Percentiles rank a stretch among this genome's conserved stretches.
These are phyloP conservation scores for Podocnemis expansa DNA, from an alignment of 2,113 vertebrate species.

Conservation along the genomic window DNA sequence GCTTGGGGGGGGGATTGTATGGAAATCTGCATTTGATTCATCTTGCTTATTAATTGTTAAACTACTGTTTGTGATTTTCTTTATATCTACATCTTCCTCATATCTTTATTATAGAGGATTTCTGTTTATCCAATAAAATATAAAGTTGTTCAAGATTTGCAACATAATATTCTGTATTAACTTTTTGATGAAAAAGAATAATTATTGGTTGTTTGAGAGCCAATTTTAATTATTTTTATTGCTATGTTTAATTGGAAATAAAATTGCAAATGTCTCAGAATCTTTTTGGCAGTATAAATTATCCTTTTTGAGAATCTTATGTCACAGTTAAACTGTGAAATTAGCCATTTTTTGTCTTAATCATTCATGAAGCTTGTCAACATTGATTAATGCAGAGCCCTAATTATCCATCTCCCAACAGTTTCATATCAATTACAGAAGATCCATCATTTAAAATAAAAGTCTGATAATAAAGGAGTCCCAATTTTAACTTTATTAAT, in stretches of 20 bases:
- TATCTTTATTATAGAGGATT: neutral
- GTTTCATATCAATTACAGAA: constrained; percentile 29
- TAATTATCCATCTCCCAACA: constrained; percentile 35
- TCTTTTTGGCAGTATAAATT: constrained; percentile 29
- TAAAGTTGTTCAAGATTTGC: neutral
- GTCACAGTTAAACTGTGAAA: constrained; percentile 55
- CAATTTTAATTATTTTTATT: constrained; percentile 44
- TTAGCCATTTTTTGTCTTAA: constrained; percentile 30
- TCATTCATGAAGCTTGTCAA: constrained; percentile 20
- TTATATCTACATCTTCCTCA: neutral
- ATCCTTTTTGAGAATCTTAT: constrained; percentile 36
- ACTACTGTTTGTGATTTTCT: constrained; percentile 2
- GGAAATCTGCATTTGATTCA: neutral
- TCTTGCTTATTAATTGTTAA: constrained; percentile 23
- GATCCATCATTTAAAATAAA: constrained; percentile 17
- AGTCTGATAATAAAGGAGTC: neutral
- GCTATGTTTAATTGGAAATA: constrained; percentile 15
- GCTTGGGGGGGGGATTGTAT: neutral
- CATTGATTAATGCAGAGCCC: constrained; percentile 14
- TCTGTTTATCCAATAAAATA: neutral
- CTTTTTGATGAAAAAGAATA: constrained; percentile 49
- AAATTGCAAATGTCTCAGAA: constrained; percentile 20
- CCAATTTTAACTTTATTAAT: constrained; percentile 12
- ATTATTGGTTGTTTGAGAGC: constrained; percentile 14
- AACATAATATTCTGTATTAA: constrained; percentile 10